These are phyloP conservation scores for Mallotus villosus DNA, from an alignment of 2,797 vertebrate genomes.

Conservation along the genomic window DNA sequence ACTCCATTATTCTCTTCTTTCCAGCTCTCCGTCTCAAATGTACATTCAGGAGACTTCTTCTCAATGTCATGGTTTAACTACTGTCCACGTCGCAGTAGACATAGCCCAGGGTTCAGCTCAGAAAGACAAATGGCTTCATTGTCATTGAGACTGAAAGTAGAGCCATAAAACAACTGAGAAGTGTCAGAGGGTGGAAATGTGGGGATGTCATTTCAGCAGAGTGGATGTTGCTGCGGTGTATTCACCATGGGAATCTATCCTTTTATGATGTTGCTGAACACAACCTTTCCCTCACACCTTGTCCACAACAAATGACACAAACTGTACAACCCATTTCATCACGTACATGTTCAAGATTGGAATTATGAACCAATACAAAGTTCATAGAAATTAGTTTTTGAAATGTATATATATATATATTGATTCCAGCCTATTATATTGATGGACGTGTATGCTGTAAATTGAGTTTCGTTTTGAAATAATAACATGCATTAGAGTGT, in stretches of 20 bases:
- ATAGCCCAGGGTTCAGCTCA: background rate
- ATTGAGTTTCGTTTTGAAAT: background rate
- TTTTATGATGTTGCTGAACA: no score
- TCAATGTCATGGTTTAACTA: slow-evolving; percentile 2
- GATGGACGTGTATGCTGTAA: background rate
- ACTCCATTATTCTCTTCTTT: background rate
- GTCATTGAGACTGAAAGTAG: background rate
- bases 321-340: background rate
- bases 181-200: no score
- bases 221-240: background rate
- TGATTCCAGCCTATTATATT: background rate
- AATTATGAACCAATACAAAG: no score
- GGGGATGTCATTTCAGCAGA: no score
- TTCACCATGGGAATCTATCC: background rate
- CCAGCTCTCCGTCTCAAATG: background rate
- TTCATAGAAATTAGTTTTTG: background rate
- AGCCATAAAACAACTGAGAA: no score
- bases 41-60: slow-evolving; percentile 12
- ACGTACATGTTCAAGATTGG: background rate
- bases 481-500: slow-evolving; percentile 3
- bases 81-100: background rate
- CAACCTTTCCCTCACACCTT: background rate
- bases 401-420: no score
- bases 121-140: slow-evolving; percentile 1
- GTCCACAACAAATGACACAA: background rate